Percentiles rank a stretch among this genome's conserved stretches.
phyloP scores from a whole-genome alignment of 2,113 vertebrate species.

The Corythoichthys haematopterus region DNA sequence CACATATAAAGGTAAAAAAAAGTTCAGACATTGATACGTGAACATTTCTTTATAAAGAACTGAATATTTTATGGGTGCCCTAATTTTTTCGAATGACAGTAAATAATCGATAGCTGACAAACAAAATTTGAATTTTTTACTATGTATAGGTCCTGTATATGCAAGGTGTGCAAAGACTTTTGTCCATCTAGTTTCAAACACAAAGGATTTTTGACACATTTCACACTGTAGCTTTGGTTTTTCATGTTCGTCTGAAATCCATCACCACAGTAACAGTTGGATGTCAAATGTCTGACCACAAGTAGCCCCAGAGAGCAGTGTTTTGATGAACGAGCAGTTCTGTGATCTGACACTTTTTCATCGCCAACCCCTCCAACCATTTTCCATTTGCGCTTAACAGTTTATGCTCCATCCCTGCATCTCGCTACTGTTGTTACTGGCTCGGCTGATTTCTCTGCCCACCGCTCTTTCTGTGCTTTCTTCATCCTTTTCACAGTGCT shows the following conservation, averaged over 20 bases:
- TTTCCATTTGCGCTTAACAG: slow-evolving; percentile 1
- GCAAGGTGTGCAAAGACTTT: background rate
- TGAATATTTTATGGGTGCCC: too few species aligned
- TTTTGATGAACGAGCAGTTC: slow-evolving; percentile 1
- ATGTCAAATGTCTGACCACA: background rate
- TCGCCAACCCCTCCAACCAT: background rate
- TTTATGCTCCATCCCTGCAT: slow-evolving; percentile 9
- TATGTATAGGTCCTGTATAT: background rate
- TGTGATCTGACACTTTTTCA: background rate
- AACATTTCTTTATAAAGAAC: too few species aligned
- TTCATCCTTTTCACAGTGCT: slow-evolving; percentile 12
- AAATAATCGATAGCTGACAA: too few species aligned
- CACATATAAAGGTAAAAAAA: too few species aligned
- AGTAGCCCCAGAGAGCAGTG: background rate
- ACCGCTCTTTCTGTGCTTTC: slow-evolving; percentile 1
- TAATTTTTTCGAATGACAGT: too few species aligned
- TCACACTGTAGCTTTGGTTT: background rate
- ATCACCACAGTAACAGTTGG: background rate
- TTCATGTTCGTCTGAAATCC: background rate
- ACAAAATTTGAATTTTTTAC: background rate
- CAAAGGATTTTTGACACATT: background rate
- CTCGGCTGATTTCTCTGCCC: slow-evolving; percentile 13
- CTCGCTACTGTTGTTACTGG: slow-evolving; percentile 9
- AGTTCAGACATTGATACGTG: too few species aligned
- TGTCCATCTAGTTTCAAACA: background rate